Evolutionary conservation across 1,140 invertebrate species (phyloP), one percentile per base, ranked within the genome.

Genomic region (Drosophila bocqueti): DNA sequence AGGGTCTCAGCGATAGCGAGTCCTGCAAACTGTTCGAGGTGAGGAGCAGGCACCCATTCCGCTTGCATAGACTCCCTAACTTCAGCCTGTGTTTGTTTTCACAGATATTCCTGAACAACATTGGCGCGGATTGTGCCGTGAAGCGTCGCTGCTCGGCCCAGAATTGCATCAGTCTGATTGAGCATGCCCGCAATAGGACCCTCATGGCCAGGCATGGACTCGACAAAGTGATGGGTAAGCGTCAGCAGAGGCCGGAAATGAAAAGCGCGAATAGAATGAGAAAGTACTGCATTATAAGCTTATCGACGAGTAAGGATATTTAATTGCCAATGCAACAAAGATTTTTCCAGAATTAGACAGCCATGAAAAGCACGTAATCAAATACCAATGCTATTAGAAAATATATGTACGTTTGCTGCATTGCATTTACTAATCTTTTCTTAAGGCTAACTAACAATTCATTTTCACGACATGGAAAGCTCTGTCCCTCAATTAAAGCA

Each of bases 1-100:
- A 94, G 52, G 97, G 96, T 85, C 95, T 96, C 49, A 96, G 94
- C 78, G 96, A 97, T 79, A 95, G 95, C 79, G 96, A 97, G 91
- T 94, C 96, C 4, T 84, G 82, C 59, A 93, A 92, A 38, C 55
- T 93, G 8, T 79, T 92, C 16, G 92, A 93, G 78, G 92, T 59
- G 95, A 95, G 93, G 16, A 47, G n/a, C 38, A 42, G n/a, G 1
- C 15, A 26, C 0, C 49, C 6, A 42, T 45, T 16, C 7, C 62
- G 13, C 34, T n/a, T 52, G 34, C 10, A 10, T 42, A 4, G 18
- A 16, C 18, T 36, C 45, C 29, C 50, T 68, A 38, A 75, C 47
- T 57, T 15, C 60, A 13, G 16, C 9, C 16, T 59, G 7, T 65
- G 10, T 43, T 24, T 31, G 55, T 3, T 38, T 57, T 83, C 50